These are phyloP conservation scores for Chamaetylas fuelleborni DNA, from an alignment of 2,113 vertebrate species.

Conservation along the genomic window DNA sequence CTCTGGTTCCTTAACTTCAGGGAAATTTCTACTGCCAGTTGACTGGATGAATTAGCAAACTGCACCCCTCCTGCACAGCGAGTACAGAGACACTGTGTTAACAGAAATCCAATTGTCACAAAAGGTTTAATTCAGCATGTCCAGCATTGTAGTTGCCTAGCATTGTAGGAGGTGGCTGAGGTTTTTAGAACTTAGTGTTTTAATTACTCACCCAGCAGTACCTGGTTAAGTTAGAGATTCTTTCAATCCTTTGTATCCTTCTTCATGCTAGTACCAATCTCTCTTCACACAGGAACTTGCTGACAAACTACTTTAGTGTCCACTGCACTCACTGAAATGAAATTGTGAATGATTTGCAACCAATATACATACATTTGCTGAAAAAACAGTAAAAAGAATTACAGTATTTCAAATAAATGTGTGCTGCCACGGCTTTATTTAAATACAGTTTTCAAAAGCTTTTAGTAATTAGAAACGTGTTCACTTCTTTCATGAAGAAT, in stretches of 20 bases:
- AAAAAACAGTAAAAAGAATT: neutral
- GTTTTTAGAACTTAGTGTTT: neutral
- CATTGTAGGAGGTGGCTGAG: accelerated
- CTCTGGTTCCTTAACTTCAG: neutral
- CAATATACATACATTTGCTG: neutral
- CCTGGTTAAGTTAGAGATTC: neutral
- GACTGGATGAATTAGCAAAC: neutral
- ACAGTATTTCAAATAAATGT: neutral
- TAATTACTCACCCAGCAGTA: neutral
- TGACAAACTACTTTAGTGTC: neutral
- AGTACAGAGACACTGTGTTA: neutral
- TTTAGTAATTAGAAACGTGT: neutral
- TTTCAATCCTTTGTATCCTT: neutral
- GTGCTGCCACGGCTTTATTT: neutral
- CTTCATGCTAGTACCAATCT: neutral
- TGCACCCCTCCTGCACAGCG: neutral
- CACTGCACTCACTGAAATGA: neutral
- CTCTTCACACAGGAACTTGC: neutral
- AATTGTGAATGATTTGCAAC: neutral
- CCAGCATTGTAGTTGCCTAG: neutral
- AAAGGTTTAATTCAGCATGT: neutral
- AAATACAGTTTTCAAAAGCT: neutral
- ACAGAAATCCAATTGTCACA: neutral
- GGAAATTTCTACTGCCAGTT: neutral
- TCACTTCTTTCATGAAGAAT: neutral